These are phyloP conservation scores for Drosophila mercatorum DNA, from an alignment of 2,888 invertebrate genomes.

Conservation along the genomic window DNA sequence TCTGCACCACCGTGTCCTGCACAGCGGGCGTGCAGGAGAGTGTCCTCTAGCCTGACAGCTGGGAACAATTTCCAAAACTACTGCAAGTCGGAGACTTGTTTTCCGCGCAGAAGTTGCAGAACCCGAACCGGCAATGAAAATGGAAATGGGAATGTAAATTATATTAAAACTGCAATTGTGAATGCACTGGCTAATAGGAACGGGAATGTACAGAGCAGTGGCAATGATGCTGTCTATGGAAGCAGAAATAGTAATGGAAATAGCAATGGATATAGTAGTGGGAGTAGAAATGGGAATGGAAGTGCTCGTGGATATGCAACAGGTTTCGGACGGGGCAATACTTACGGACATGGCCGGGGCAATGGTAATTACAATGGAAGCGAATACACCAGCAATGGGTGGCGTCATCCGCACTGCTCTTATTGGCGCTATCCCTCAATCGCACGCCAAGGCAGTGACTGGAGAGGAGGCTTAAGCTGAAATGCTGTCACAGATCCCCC, in stretches of 20 bases:
- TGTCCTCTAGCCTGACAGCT: background rate
- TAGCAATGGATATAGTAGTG: slow-evolving; percentile 30
- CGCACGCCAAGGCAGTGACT: slow-evolving; percentile 8
- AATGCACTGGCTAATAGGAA: background rate
- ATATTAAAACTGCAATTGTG: background rate
- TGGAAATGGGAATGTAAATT: background rate
- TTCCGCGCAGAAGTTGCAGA: background rate
- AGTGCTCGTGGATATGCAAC: background rate
- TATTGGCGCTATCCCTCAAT: slow-evolving; percentile 49
- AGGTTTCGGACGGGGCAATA: background rate
- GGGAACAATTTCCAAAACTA: background rate
- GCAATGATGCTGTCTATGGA: background rate
- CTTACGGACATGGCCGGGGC: background rate
- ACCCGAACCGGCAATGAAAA: background rate
- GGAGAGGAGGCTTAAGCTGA: background rate
- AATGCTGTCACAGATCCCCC: background rate
- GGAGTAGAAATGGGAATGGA: background rate
- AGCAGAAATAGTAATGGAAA: slow-evolving; percentile 1
- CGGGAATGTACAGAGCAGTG: background rate
- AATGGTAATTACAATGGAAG: slow-evolving; percentile 13
- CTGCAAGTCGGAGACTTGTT: slow-evolving; percentile 3
- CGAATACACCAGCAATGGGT: slow-evolving; percentile 33
- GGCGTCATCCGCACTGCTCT: slow-evolving; percentile 55
- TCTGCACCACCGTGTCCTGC: background rate
- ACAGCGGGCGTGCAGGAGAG: slow-evolving; percentile 1